phyloP scores from a whole-genome alignment of 2,113 vertebrate genomes.

The Vimba vimba region DNA sequence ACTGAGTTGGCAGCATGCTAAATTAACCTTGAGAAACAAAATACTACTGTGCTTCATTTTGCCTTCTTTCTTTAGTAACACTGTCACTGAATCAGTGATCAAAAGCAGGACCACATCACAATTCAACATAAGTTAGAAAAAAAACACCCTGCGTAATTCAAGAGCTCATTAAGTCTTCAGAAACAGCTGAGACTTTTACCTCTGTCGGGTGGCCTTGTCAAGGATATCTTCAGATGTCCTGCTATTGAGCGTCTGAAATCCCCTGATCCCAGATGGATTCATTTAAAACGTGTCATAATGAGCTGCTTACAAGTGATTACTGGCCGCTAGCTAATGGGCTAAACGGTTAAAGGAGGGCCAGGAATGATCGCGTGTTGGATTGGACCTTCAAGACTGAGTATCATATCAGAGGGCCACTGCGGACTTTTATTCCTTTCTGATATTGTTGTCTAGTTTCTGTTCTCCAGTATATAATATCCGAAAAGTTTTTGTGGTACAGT shows the following conservation, averaged over 20 bases:
- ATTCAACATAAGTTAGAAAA: neutral
- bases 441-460: neutral
- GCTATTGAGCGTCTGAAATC: constrained; percentile 61
- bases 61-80: neutral
- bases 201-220: constrained; percentile 59
- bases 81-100: neutral
- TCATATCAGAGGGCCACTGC: constrained; percentile 43
- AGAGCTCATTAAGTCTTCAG: constrained; percentile 53
- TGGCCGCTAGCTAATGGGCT: constrained; percentile 65
- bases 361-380: constrained; percentile 56
- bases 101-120: constrained; percentile 16
- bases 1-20: neutral
- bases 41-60: neutral
- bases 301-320: constrained; percentile 68
- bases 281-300: constrained; percentile 68
- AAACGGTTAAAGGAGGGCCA: constrained; percentile 57
- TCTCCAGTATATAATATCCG: neutral
- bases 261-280: constrained; percentile 68
- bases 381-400: constrained; percentile 42
- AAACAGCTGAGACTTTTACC: constrained; percentile 54
- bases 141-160: constrained; percentile 40
- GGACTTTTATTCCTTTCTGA: neutral
- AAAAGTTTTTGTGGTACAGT: neutral
- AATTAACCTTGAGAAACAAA: neutral
- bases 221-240: constrained; percentile 69